Base-by-base conservation (phyloP, 2,888 invertebrate species). In the Tetramorium bicarinatum region DNA sequence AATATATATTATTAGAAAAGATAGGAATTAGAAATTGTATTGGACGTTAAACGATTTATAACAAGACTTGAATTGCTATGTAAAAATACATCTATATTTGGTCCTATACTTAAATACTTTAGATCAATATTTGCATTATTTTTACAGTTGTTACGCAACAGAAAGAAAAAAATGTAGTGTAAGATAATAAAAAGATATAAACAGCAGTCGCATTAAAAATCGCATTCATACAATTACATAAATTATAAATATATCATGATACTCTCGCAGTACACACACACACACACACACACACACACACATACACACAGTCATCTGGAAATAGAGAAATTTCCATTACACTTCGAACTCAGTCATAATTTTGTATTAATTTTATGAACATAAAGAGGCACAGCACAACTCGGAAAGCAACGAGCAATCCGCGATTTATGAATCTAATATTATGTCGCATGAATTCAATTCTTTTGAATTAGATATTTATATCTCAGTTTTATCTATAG, bases 401-500 rank as follows among this genome's bases (percentile, higher is more conserved):
- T 77, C 9, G 25, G n/a, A 47, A 34, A 44, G 7, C 56, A 54
- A 59, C 15, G 15, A 77, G 15, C n/a, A 3, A 67, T 77, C 38
- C 15, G 21, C 59, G 18, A 80, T 29, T 81, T n/a, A 62, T 21
- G 38, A 75, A 74, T 29, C 13, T 34, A 59, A 69, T 62, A 85
- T 88, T 81, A 86, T 88, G 64, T 69, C 47, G 44, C 29, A 34
- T 15, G 8, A 67, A 83, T 81, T 87, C 6, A 56, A 41, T 69
- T 82, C 76, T 80, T 87, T 87, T 83, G 41, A 81, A 41, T 75
- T 64, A 81, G 49, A 80, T 47, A 77, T 83, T 79, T 71, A 90
- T 72, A 83, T 88, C 29, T 86, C 82, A 21, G 85, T 85, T 38
- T 88, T 87, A 69, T 83, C 75, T 41, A 85, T 79, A 34, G 79